Base-by-base conservation (phyloP, 2,113 vertebrate genomes). In the Periophthalmodon schlosseri region DNA sequence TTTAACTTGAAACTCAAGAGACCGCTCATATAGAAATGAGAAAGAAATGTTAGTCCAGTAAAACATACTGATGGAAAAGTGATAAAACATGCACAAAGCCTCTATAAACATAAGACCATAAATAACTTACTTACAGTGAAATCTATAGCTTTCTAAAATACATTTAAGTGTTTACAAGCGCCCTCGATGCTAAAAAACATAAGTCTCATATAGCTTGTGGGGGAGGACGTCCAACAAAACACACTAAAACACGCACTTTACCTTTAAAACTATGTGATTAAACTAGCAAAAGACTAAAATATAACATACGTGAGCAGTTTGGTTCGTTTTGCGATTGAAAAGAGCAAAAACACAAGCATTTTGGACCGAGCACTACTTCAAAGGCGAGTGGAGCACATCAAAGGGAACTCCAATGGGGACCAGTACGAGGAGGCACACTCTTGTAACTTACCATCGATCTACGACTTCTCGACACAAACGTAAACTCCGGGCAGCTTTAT, bases 401-500 rank as follows among this genome's bases (percentile, higher is more conserved):
- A 96, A 96, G 93, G 90, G 71, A 87, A 72, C 80, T 87, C 83
- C 84, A 75, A 64, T 65, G 87, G 88, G 87, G 91, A 91, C 92
- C 93, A 86, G 90, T 90, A 89, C 69, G 69, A 86, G 91, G 86
- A 90, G 90, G 72, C 81, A 56, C 76, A 65, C 85, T 83, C 91
- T 76, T 47, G 75, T 65, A 95, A 95, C 96, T 96, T 94, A 97
- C 96, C 96, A 95, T 94, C 83, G 93, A 95, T 93, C 91, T 89
- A 86, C 90, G 75, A 92, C 91, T 93, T 88, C 72, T 64, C 74
- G 69, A 28, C 81, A 74, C 76, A 73, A 70, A 80, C 76, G 69
- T 6, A 78, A 85, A 89, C 83, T 87, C 86, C 86, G n/a, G 21
- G 64, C 72, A 14, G 58, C 39, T 75, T 79, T 71, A 84, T 81